These are phyloP conservation scores for Galeopsomyia nigrocyanea DNA, from an alignment of 2,888 invertebrate species.

Conservation along the genomic window DNA sequence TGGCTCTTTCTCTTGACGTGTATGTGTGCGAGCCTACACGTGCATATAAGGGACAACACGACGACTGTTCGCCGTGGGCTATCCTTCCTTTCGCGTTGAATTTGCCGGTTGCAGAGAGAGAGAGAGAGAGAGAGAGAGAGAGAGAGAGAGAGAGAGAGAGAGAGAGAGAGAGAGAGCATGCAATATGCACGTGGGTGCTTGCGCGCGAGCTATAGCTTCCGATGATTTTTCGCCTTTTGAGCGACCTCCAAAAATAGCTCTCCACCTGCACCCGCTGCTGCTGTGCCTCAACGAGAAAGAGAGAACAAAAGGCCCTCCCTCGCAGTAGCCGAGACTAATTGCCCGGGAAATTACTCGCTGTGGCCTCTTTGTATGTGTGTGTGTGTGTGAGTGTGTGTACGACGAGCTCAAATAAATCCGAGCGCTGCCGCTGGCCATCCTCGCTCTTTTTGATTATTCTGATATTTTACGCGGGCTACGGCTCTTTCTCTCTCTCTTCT, in stretches of 20 bases:
- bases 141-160: neutral
- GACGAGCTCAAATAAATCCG: neutral
- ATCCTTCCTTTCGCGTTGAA: neutral
- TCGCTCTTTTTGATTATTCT: slow-evolving; percentile 31
- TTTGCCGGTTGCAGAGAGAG: neutral
- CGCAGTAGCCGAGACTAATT: slow-evolving; percentile 38
- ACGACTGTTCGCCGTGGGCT: neutral
- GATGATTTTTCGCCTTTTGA: too few species aligned
- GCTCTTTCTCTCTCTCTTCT: too few species aligned
- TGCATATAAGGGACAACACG: too few species aligned
- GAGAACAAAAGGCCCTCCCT: neutral
- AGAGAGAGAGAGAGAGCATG: too few species aligned
- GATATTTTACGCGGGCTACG: slow-evolving; percentile 10
- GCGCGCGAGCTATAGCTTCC: too few species aligned
- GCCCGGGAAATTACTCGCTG: slow-evolving; percentile 40
- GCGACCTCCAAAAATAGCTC: too few species aligned
- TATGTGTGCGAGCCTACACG: slow-evolving; percentile 1
- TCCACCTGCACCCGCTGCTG: too few species aligned
- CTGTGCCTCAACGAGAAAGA: neutral
- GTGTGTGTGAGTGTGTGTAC: too few species aligned
- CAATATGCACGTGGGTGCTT: too few species aligned
- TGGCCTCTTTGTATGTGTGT: slow-evolving; percentile 7
- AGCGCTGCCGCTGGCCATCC: neutral
- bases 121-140: too few species aligned
- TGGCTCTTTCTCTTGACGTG: neutral